These are phyloP conservation scores for Trachurus trachurus DNA, from an alignment of 2,797 vertebrate genomes.

Conservation along the genomic window DNA sequence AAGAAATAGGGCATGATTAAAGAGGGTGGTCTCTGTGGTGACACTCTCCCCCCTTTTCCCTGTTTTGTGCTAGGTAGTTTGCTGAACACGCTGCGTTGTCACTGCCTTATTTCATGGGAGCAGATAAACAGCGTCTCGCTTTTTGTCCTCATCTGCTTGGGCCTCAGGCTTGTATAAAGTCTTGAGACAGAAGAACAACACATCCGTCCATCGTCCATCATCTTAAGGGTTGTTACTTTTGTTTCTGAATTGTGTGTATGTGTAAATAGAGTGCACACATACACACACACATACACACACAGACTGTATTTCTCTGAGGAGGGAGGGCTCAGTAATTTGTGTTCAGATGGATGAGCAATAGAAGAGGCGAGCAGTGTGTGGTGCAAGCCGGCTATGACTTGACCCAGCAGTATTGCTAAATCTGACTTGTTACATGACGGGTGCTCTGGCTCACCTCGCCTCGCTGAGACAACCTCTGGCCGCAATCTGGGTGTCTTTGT, in stretches of 20 bases:
- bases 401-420: constrained; percentile 84
- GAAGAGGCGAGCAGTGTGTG: constrained; percentile 46
- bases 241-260: constrained; percentile 33
- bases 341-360: constrained; percentile 71
- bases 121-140: constrained; percentile 53
- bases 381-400: constrained; percentile 71
- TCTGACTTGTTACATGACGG: constrained; percentile 81
- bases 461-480: constrained; percentile 75
- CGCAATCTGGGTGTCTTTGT: constrained; percentile 81
- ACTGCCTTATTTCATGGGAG: constrained; percentile 49
- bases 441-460: constrained; percentile 73
- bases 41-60: constrained; percentile 20
- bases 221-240: constrained; percentile 40
- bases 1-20: constrained; percentile 63
- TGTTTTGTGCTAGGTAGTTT: constrained; percentile 57
- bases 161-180: constrained; percentile 31
- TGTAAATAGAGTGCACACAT: constrained; percentile 19
- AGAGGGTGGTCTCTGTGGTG: constrained; percentile 43
- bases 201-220: constrained; percentile 36
- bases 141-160: constrained; percentile 41
- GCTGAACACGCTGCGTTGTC: constrained; percentile 51
- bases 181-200: constrained; percentile 41
- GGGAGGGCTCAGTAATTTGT: constrained; percentile 61
- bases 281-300: neutral
- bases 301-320: constrained; percentile 44